Conservation (phyloP, 2,113 vertebrate species). For the Tinamus guttatus region DNA sequence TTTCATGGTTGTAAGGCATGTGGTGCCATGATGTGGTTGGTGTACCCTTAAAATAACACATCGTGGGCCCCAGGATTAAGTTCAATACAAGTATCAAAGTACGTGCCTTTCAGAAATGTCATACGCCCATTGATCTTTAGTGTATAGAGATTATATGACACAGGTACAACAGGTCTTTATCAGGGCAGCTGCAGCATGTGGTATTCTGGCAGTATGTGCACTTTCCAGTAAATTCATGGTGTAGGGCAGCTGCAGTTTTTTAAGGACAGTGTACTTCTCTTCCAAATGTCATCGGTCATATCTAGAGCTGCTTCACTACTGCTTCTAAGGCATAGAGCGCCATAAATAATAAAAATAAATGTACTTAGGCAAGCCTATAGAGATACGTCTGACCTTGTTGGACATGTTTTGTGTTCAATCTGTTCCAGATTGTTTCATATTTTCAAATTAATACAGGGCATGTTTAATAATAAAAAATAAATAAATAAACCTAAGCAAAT, state of each 20-base stretch:
- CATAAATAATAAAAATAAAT: not conserved
- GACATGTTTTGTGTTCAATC: not conserved
- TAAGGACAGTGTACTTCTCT: not conserved
- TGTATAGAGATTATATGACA: not conserved
- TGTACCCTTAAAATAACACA: not conserved
- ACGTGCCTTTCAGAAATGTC: not conserved
- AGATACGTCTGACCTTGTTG: not conserved
- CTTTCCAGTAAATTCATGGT: not conserved
- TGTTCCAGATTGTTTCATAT: not conserved
- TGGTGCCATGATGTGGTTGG: not conserved
- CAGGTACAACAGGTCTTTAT: not conserved
- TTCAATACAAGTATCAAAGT: not conserved
- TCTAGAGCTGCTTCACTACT: not conserved
- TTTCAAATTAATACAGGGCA: not conserved
- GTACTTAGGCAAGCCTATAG: not conserved
- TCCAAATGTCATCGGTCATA: not conserved
- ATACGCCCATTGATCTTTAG: not conserved
- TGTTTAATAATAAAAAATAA: not conserved
- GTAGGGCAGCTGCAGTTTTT: not conserved
- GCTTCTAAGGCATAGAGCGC: not conserved
- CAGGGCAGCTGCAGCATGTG: not conserved
- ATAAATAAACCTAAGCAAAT: not conserved
- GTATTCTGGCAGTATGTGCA: not conserved
- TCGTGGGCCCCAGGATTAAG: not conserved
- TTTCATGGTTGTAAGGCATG: not conserved